Base-by-base conservation (phyloP, 2,797 vertebrate species). In the Zenarchopterus dispar region DNA sequence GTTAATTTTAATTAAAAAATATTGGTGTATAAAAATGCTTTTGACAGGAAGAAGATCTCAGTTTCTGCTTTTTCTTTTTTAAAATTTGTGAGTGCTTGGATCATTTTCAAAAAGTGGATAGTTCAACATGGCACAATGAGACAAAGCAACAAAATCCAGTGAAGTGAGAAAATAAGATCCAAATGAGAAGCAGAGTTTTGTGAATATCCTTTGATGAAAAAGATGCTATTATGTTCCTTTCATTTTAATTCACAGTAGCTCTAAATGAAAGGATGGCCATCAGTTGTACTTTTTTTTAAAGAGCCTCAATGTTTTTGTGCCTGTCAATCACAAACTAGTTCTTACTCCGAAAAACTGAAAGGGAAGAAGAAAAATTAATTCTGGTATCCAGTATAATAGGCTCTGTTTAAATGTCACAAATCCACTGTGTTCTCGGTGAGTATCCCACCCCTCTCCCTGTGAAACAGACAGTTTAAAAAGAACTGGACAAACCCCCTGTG, bases 31-130 rank as follows among this genome's bases (percentile, higher is more conserved):
- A 68, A 70, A 22, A 70, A 61, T 45, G 48, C 48, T 67, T 75
- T 59, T 80, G 84, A 82, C 82, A 86, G 59, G 24, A 71, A 85
- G 62, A 33, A 71, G 44, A 78, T 78, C 75, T 85, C 76, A 67
- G 82, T 90, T 84, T 77, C 45, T 70, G 72, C 76, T 85, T 87
- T 86, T 82, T 86, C 65, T 72, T 75, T 23, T 65, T 2, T 49
- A 66, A 74, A 26, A 39, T 83, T 23, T 81, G n/a, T n/a, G 62
- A 88, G 62, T 57, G 61, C 52, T 67, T 61, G 72, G 64, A 80
- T 80, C 74, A 28, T 8, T 28, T 28, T 48, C 66, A 69, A 67
- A 41, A 56, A 47, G 23, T 48, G 43, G 42, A 69, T 79, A 73
- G 51, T 51, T 54, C 6, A 60, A 72, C 49, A 46, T n/a, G 2